These are phyloP conservation scores for Ostrea edulis DNA, from an alignment of 1,140 invertebrate genomes.

Conservation along the genomic window DNA sequence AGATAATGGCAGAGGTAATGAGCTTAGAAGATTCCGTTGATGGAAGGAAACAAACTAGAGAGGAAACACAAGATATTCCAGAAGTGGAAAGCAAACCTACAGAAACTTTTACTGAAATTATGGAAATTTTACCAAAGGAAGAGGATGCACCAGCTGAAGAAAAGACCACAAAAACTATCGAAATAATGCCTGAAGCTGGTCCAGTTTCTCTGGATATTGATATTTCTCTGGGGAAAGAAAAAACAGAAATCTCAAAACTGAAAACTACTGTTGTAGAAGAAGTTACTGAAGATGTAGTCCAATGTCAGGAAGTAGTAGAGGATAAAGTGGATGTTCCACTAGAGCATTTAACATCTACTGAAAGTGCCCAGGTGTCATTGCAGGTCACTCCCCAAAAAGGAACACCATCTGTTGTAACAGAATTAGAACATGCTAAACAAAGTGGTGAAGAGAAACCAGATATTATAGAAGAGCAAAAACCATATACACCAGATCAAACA, in stretches of 20 bases:
- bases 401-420: too few species aligned
- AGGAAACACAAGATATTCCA: background rate
- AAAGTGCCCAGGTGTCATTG: too few species aligned
- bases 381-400: too few species aligned
- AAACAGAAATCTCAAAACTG: background rate
- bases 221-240: background rate
- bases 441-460: too few species aligned
- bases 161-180: background rate
- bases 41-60: background rate
- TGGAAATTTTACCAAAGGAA: conserved; percentile 39
- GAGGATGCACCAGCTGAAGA: background rate
- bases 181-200: conserved; percentile 1
- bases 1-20: conserved; percentile 14
- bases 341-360: too few species aligned
- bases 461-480: too few species aligned
- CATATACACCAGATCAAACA: too few species aligned
- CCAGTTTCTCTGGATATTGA: conserved; percentile 22
- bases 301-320: too few species aligned
- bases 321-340: too few species aligned
- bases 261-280: conserved; percentile 44
- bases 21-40: conserved; percentile 7
- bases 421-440: too few species aligned
- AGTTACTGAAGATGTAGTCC: conserved; percentile 2
- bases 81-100: background rate
- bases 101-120: background rate